Percentiles rank a stretch among this genome's conserved stretches.
Evolutionary conservation across 1,140 invertebrate genomes (phyloP).

Genomic region (Hermatobates lingyangjiaoensis): DNA sequence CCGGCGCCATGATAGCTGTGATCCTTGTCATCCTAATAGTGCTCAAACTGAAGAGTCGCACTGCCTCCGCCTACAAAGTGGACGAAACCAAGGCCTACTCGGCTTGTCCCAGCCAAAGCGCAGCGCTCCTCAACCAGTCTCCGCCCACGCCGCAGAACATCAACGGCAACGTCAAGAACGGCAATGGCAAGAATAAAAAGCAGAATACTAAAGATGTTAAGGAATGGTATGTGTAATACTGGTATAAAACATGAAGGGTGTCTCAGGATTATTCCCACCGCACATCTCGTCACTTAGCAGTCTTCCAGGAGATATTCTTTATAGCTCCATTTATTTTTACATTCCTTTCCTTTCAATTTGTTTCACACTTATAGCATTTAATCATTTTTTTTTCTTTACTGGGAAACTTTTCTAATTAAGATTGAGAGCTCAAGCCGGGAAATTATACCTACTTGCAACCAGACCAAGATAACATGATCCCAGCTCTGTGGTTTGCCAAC

Average conservation of each 20-base stretch:
- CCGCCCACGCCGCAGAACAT: conserved; percentile 26
- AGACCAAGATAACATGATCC: no score
- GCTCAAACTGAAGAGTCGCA: conserved; percentile 69
- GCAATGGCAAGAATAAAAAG: conserved; percentile 38
- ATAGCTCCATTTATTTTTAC: no score
- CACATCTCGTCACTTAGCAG: no score
- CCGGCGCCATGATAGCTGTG: conserved; percentile 75
- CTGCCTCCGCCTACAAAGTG: conserved; percentile 75
- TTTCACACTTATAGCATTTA: no score
- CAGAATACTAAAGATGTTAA: conserved; percentile 72
- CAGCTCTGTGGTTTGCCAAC: no score
- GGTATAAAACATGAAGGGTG: not conserved
- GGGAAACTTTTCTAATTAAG: no score
- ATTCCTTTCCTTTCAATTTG: no score
- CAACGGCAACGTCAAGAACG: conserved; percentile 27
- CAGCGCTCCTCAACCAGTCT: conserved; percentile 41
- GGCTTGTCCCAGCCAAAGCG: conserved; percentile 47
- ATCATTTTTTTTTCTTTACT: no score
- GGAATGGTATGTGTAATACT: conserved; percentile 74
- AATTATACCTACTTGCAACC: no score
- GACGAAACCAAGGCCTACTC: conserved; percentile 61
- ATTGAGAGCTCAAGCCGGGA: no score
- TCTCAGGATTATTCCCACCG: no score
- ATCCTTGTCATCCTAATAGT: conserved; percentile 77
- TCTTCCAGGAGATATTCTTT: no score